Conservation (phyloP, 2,113 vertebrate species). For the Agapornis roseicollis region DNA sequence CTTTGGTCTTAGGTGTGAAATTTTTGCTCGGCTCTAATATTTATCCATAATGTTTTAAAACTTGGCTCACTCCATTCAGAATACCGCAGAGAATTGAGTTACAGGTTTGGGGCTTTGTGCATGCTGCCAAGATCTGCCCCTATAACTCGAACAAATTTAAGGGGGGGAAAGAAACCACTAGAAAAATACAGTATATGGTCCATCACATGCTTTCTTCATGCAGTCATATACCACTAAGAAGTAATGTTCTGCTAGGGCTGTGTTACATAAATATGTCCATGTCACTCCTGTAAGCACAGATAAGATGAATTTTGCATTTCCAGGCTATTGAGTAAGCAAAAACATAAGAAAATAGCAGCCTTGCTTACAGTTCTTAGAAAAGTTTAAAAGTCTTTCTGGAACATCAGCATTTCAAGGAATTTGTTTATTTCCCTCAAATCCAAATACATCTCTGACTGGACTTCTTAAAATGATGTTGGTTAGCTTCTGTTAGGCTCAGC, state of each 20-base stretch:
- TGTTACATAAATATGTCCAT: not conserved
- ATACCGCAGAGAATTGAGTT: conserved; percentile 60
- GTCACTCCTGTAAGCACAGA: not conserved
- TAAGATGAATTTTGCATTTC: conserved; percentile 12
- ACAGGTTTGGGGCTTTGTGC: conserved; percentile 54
- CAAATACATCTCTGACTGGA: not conserved
- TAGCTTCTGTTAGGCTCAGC: conserved; percentile 4
- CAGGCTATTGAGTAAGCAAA: not conserved
- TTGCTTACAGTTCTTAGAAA: not conserved
- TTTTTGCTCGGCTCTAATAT: conserved; percentile 48
- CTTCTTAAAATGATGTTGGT: not conserved
- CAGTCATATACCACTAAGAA: conserved; percentile 53
- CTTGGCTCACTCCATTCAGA: conserved; percentile 6
- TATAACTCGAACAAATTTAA: conserved; percentile 55
- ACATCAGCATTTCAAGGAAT: conserved; percentile 32
- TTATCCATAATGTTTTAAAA: conserved; percentile 59
- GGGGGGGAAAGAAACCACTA: not conserved
- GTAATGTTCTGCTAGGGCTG: conserved; percentile 4
- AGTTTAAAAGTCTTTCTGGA: conserved; percentile 17
- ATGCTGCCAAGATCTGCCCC: conserved; percentile 51
- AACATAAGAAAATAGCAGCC: not conserved
- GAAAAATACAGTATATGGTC: conserved; percentile 36
- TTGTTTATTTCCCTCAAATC: conserved; percentile 11
- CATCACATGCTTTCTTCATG: conserved; percentile 57
- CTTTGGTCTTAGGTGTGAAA: conserved; percentile 55